These are phyloP conservation scores for Leptinotarsa undecemlineata DNA, from an alignment of 1,140 invertebrate genomes.

Conservation along the genomic window DNA sequence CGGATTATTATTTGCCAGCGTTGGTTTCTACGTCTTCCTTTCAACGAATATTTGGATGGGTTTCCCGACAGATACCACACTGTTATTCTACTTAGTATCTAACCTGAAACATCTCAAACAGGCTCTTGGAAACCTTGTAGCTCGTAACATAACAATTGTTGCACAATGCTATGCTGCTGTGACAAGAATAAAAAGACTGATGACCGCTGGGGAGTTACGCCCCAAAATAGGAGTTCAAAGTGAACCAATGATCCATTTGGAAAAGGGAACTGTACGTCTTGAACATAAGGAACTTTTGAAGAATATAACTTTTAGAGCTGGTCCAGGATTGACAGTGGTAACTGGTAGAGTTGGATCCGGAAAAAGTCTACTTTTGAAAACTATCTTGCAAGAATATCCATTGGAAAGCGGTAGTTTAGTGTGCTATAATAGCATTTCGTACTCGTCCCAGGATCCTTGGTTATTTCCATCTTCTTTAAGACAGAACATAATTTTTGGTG, in stretches of 20 bases:
- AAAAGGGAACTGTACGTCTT: slow-evolving; percentile 43
- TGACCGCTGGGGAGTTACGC: slow-evolving; percentile 38
- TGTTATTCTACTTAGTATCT: slow-evolving; percentile 74
- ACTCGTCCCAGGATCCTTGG: slow-evolving; percentile 81
- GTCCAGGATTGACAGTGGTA: slow-evolving; percentile 67
- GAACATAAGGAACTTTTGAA: slow-evolving; percentile 59
- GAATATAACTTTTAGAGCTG: slow-evolving; percentile 61
- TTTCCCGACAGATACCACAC: slow-evolving; percentile 71
- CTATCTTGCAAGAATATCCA: slow-evolving; percentile 73
- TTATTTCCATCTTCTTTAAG: slow-evolving; percentile 65
- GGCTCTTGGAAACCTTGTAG: slow-evolving; percentile 74
- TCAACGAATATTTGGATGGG: slow-evolving; percentile 72
- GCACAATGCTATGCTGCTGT: slow-evolving; percentile 55
- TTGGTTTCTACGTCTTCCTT: slow-evolving; percentile 58
- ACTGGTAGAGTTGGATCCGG: slow-evolving; percentile 81
- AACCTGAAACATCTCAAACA: slow-evolving; percentile 74
- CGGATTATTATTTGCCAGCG: slow-evolving; percentile 69
- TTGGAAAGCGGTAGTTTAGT: slow-evolving; percentile 63
- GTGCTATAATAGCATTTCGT: slow-evolving; percentile 72
- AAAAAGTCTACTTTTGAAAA: slow-evolving; percentile 76
- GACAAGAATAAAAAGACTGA: slow-evolving; percentile 39
- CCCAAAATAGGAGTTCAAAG: slow-evolving; percentile 25
- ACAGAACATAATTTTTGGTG: slow-evolving; percentile 71
- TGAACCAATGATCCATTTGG: slow-evolving; percentile 28
- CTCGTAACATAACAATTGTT: slow-evolving; percentile 65